Evolutionary conservation across 1,140 invertebrate species (phyloP).

Genomic region (Bombus sylvicola): DNA sequence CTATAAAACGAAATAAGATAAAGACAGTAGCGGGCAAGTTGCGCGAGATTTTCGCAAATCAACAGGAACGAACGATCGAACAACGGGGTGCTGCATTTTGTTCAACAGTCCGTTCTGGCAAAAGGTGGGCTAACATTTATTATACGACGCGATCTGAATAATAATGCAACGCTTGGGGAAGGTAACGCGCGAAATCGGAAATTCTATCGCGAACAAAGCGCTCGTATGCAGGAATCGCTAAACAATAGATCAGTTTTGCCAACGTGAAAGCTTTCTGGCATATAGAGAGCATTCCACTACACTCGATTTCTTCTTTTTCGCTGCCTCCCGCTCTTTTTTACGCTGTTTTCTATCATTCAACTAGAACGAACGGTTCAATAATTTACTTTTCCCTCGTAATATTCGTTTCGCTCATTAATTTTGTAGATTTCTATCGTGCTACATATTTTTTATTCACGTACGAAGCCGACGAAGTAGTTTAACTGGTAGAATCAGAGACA

Average conservation of each 20-base stretch:
- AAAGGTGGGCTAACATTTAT: slow-evolving; percentile 28
- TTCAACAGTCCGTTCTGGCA: neutral
- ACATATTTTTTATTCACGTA: neutral
- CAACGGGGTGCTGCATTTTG: neutral
- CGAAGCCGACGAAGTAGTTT: neutral
- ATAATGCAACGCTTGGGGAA: slow-evolving; percentile 12
- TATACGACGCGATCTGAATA: slow-evolving; percentile 20
- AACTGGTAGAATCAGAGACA: neutral
- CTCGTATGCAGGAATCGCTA: slow-evolving; percentile 9
- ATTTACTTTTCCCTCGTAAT: too few species aligned
- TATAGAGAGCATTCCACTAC: slow-evolving; percentile 3
- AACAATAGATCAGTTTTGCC: slow-evolving; percentile 36
- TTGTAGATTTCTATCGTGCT: neutral
- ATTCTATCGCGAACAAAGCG: slow-evolving; percentile 40
- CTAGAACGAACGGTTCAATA: neutral
- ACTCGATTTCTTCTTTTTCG: neutral
- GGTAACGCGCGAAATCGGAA: slow-evolving; percentile 8
- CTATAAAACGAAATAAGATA: neutral
- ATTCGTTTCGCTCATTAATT: neutral
- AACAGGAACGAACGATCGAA: neutral
- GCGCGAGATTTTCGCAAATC: neutral
- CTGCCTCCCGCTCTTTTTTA: neutral
- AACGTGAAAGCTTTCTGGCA: slow-evolving; percentile 9
- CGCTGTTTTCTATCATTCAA: neutral
- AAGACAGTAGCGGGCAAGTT: neutral